These are phyloP conservation scores for Ploceus nigricollis DNA, from an alignment of 2,113 vertebrate genomes.

Conservation along the genomic window DNA sequence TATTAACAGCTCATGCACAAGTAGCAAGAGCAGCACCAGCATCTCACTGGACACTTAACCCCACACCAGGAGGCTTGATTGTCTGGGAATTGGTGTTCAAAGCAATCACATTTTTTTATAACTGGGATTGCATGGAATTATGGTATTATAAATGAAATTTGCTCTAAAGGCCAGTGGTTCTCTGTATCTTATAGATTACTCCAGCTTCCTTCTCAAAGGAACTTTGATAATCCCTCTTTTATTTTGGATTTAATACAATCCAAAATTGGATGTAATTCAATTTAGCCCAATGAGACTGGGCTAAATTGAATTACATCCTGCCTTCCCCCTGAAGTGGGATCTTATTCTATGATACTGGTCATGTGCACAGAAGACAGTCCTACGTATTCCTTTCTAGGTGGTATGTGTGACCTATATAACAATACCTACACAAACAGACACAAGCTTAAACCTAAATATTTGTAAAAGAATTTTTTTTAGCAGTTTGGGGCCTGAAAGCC, in stretches of 20 bases:
- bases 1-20: not conserved
- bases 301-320: slow-evolving; percentile 15
- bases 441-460: not conserved
- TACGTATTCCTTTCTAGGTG: not conserved
- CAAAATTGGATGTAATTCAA: too few relatives aligned
- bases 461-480: not conserved
- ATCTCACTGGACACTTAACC: not conserved
- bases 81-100: not conserved
- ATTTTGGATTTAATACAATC: too few relatives aligned
- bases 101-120: slow-evolving; percentile 13
- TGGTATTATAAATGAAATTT: slow-evolving; percentile 25
- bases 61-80: not conserved
- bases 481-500: not conserved
- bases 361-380: fast-evolving
- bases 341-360: not conserved
- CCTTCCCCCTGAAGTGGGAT: not conserved
- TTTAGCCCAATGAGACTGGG: not conserved
- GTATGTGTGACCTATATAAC: not conserved
- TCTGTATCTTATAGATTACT: not conserved
- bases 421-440: not conserved
- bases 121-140: slow-evolving; percentile 20
- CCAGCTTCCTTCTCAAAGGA: not conserved
- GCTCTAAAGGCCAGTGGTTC: not conserved
- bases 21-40: not conserved
- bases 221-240: slow-evolving; percentile 15